Conservation (phyloP, 35 echinoderm and acorn worm species). For the Apostichopus japonicus region DNA sequence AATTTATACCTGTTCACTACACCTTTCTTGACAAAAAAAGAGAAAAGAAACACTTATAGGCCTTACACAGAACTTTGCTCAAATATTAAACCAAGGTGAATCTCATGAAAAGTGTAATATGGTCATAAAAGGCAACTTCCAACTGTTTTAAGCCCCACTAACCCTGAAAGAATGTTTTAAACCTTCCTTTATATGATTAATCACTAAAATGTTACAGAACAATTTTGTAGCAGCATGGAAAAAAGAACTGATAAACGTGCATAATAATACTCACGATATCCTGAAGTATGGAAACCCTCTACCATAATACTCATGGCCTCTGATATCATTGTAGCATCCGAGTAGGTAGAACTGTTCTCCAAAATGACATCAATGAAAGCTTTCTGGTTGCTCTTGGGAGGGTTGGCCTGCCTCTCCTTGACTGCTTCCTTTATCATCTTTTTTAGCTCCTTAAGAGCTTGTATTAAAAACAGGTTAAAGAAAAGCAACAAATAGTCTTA, state of each 20-base stretch:
- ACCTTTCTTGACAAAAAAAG: too few species aligned
- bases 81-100: too few species aligned
- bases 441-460: slow-evolving; percentile 58
- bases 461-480: slow-evolving; percentile 17
- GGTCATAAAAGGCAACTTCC: too few species aligned
- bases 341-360: slow-evolving; percentile 37
- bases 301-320: slow-evolving; percentile 65
- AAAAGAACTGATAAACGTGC: neutral
- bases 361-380: slow-evolving; percentile 84
- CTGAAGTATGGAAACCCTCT: slow-evolving; percentile 87
- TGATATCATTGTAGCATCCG: slow-evolving; percentile 56
- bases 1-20: too few species aligned
- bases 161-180: too few species aligned
- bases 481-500: neutral
- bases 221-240: too few species aligned
- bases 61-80: too few species aligned
- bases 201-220: too few species aligned
- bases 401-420: slow-evolving; percentile 66
- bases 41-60: too few species aligned
- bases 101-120: too few species aligned
- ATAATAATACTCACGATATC: slow-evolving; percentile 65
- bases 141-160: too few species aligned
- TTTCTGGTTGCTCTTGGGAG: slow-evolving; percentile 51
- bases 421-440: slow-evolving; percentile 24
- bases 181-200: too few species aligned